Base-by-base conservation (phyloP, 1,140 invertebrate genomes). In the Trichomalopsis sarcophagae region DNA sequence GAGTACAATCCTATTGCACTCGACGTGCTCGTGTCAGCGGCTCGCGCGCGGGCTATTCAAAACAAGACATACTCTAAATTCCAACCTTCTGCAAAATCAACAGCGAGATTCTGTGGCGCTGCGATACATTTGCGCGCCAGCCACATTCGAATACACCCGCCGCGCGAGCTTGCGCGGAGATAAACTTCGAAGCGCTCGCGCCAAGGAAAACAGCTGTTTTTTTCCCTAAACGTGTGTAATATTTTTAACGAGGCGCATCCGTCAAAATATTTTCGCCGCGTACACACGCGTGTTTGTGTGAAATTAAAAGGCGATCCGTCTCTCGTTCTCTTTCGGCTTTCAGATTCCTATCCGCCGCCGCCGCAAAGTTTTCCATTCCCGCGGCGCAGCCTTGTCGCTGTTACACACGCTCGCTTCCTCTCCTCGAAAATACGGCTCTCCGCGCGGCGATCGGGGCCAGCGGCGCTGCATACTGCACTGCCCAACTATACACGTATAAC, bases 171-270 rank as follows among this genome's bases (percentile, higher is more conserved):
- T 23, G 68, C 68, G 68, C 40, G 27, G 27, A 27, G 1, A 27
- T 27, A 80, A 80, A 80, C 77, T 68, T 80, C 33, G 36, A 68
- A 69, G 55, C 40, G 23, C 1, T 27, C 27, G 44, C n/a, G 66
- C 66, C 68, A 81, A 81, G 71, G 27, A 81, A 71, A 81, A 81
- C 44, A 81, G 23, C 36, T 27, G 6, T 50, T 27, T 81, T 81
- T 80, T 73, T 81, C 62, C 68, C 44, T 73, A 81, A 50, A 81
- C 7, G 11, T 17, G 66, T 30, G 23, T 50, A 71, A 73, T 36
- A 73, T 33, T 71, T 71, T 71, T 33, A n/a, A 62, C 17, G 17
- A n/a, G 1, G 21, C 21, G 21, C 17, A 62, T 62, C 55, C 55
- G 55, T 62, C 55, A 21, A 62, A 62, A 62, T n/a, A 62, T 62